These are phyloP conservation scores for Congeria kusceri DNA, from an alignment of 2,888 invertebrate species.

Conservation along the genomic window DNA sequence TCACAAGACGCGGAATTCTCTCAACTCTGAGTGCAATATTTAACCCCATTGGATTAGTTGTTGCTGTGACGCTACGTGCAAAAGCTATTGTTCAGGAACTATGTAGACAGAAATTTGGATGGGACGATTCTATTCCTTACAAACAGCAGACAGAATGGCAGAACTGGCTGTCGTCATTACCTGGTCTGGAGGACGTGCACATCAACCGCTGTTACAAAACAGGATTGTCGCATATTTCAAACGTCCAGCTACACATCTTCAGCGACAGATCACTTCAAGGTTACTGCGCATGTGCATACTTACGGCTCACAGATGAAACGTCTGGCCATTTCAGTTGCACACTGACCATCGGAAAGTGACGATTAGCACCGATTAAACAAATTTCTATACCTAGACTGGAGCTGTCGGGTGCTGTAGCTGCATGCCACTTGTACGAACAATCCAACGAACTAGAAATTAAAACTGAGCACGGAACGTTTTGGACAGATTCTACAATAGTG, in stretches of 20 bases:
- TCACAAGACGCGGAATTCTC: slow-evolving; percentile 54
- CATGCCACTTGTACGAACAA: slow-evolving; percentile 12
- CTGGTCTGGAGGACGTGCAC: slow-evolving; percentile 41
- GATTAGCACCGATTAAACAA: slow-evolving; percentile 42
- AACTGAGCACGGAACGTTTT: slow-evolving; percentile 12
- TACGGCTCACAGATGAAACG: slow-evolving; percentile 23
- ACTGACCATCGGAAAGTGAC: slow-evolving; percentile 31
- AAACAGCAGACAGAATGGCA: slow-evolving; percentile 41
- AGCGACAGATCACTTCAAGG: too few species aligned
- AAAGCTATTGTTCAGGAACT: slow-evolving; percentile 54
- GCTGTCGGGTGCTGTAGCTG: slow-evolving; percentile 29
- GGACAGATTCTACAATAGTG: slow-evolving; percentile 36
- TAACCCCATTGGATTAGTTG: slow-evolving; percentile 62
- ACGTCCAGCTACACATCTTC: slow-evolving; percentile 23
- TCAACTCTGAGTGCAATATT: slow-evolving; percentile 59
- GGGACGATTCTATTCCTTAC: slow-evolving; percentile 56
- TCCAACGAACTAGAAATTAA: slow-evolving; percentile 7
- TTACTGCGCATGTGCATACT: slow-evolving; percentile 4
- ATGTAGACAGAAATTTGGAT: slow-evolving; percentile 45
- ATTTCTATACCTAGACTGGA: slow-evolving; percentile 33
- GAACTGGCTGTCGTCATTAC: slow-evolving; percentile 48
- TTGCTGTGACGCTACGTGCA: slow-evolving; percentile 47
- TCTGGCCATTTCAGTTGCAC: neutral
- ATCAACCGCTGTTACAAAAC: slow-evolving; percentile 51
- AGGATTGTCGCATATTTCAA: slow-evolving; percentile 24